Evolutionary conservation across 2,888 invertebrate species (phyloP), one percentile per base, ranked within the genome.

Genomic region (Lingula anatina): DNA sequence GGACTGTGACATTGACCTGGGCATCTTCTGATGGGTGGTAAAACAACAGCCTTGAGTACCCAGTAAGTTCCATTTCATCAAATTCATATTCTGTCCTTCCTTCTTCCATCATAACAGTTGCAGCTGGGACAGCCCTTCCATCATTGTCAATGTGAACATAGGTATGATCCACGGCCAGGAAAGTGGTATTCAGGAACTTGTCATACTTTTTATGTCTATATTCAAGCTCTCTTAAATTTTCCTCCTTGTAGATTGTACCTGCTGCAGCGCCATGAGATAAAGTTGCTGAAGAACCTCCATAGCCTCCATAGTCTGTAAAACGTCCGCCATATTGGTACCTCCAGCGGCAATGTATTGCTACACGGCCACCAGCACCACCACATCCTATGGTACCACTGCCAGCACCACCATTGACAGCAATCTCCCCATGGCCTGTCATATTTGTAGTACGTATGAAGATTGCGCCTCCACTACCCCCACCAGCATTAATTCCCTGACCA

Each of bases 391-490:
- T 48, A n/a, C 56, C 57, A 9, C 47, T 41, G 37, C 60, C 66
- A 31, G 55, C 44, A 28, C 67, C 67, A 39, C 67, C 67, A 46
- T 52, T 51, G 23, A 67, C 65, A 38, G 57, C 50, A 35, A 67
- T 61, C 15, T 57, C 49, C 7, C 67, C 67, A 54, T 67, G 66
- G 15, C 67, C 67, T 1, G 64, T 61, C 35, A 67, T 61, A 47
- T 66, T 66, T 24, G 59, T 61, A 5, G 65, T 52, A 18, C 54
- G 45, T 24, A 67, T 55, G n/a, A 61, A 49, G 12, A 64, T 47
- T 51, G 62, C 55, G 0, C 67, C 67, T 24, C 65, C 65, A 54
- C 62, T 63, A 5, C 67, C 67, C 27, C 67, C 67, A 20, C 65
- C 67, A 20, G 64, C 57, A 53, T 62, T 47, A 3, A 23, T 37